Evolutionary conservation across 37 sponge, comb jelly and placozoan genomes (phyloP).

Genomic region (Eunapius fragilis): DNA sequence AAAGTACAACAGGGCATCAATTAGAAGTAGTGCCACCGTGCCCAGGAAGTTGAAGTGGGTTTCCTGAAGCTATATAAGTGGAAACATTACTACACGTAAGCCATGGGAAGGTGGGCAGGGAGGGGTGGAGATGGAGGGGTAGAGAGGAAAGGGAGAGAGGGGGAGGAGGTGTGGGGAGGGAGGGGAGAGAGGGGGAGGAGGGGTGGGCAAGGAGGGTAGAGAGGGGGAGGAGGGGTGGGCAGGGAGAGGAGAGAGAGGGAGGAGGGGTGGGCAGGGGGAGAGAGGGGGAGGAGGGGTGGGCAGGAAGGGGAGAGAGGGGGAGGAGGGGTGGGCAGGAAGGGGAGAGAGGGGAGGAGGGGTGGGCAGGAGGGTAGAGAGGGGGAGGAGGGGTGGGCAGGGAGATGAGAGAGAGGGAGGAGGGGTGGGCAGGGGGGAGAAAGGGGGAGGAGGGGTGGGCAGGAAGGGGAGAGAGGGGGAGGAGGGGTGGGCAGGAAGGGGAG

Average conservation of each 20-base stretch:
- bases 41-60: constrained; percentile 69
- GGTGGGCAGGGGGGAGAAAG: background rate
- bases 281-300: too few relatives aligned
- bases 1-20: constrained; percentile 83
- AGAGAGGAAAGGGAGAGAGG: background rate
- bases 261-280: background rate
- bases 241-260: background rate
- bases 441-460: background rate
- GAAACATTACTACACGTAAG: background rate
- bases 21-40: constrained; percentile 60
- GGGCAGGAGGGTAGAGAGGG: background rate
- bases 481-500: background rate
- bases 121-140: background rate
- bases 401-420: background rate
- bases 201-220: background rate
- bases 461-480: background rate
- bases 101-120: background rate
- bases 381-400: background rate
- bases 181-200: background rate
- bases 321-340: too few relatives aligned
- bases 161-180: background rate
- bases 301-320: too few relatives aligned
- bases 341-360: background rate
- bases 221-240: background rate
- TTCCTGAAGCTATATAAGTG: constrained; percentile 50